Evolutionary conservation across 2,888 invertebrate genomes (phyloP).

Genomic region (Gymnoscelis rufifasciata): DNA sequence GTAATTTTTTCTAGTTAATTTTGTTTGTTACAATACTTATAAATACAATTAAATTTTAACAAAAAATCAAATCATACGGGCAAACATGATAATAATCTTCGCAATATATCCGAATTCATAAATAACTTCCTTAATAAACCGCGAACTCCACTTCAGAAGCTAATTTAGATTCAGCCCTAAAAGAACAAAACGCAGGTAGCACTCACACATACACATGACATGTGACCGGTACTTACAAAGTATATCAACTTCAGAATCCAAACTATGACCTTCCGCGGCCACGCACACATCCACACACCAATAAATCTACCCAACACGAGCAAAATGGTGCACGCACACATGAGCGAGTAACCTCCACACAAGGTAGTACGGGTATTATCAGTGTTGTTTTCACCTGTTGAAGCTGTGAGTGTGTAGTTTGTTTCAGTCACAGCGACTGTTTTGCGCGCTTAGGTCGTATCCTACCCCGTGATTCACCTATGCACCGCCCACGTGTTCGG

Average conservation of each 20-base stretch:
- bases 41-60: conserved; percentile 12
- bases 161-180: conserved; percentile 62
- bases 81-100: too few relatives aligned
- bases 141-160: conserved; percentile 47
- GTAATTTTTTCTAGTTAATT: too few relatives aligned
- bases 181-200: conserved; percentile 71
- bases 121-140: conserved; percentile 6
- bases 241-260: conserved; percentile 37
- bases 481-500: conserved; percentile 53
- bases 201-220: conserved; percentile 63
- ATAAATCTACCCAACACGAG: conserved; percentile 70
- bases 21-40: too few relatives aligned
- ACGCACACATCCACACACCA: conserved; percentile 44
- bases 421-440: conserved; percentile 70
- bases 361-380: conserved; percentile 59
- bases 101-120: too few relatives aligned
- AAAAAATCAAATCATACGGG: too few relatives aligned
- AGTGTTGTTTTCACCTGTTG: conserved; percentile 75
- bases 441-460: conserved; percentile 71
- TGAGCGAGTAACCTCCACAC: conserved; percentile 67
- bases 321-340: conserved; percentile 70
- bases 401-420: conserved; percentile 57
- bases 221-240: conserved; percentile 65
- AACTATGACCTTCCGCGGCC: conserved; percentile 38
- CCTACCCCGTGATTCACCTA: conserved; percentile 18